Evolutionary conservation across 2,797 vertebrate genomes (phyloP), one percentile per base, ranked within the genome.

Genomic region (Myotis daubentonii): DNA sequence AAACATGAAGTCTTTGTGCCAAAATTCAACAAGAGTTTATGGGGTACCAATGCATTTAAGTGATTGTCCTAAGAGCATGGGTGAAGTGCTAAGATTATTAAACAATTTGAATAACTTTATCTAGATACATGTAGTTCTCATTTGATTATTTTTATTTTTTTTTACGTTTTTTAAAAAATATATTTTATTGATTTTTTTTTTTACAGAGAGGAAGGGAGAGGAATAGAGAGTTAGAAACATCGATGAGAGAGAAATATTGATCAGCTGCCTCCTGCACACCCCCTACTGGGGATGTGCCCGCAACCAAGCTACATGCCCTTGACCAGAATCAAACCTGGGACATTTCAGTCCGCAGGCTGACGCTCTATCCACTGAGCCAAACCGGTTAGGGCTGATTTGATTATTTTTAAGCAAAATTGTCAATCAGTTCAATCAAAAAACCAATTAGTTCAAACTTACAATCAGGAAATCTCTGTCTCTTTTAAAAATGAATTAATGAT

Each of bases 81-180:
- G 5, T 83, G 9, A 92, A 49, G 25, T 30, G 62, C 36, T 72
- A 72, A 71, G 41, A 75, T 75, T 78, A 78, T 62, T 87, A 91
- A 87, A 8, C 15, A 62, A 41, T 57, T 47, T 86, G n/a, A 95
- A 68, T 36, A 62, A 66, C 28, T 93, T 78, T 66, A 33, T 93
- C 38, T 28, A 85, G 53, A 81, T 84, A 33, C 3, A 41, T 62
- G 6, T 3, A 41, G 15, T 91, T 93, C 30, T 93, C 8, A 60
- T 83, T 71, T 93, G 88, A 70, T 86, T 80, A 19, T 47, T 62
- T 94, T 93, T 53, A 22, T 44, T 44, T 44, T 44, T 41, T 44
- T 44, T 44, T 36, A 44, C 44, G 11, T 44, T 44, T 41, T 41
- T 44, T 44, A 2, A 47, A 47, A 47, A 47, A 47, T 47, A 47